Percentiles rank a stretch among this genome's conserved stretches.
Evolutionary conservation across 1,140 invertebrate genomes (phyloP).

Genomic region (Drosophila mauritiana): DNA sequence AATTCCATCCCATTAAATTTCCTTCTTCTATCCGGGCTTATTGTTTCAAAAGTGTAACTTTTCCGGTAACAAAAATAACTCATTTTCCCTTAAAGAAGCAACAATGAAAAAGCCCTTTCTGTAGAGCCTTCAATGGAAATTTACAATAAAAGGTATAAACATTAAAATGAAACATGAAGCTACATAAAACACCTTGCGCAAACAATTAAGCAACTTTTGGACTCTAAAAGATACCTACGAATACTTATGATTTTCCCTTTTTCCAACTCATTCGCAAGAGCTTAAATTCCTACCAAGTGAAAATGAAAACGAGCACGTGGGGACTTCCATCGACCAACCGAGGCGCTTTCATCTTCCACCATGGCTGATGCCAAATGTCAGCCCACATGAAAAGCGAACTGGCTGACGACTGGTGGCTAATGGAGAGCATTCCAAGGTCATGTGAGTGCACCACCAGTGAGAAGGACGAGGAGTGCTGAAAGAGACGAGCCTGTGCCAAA

Average conservation of each 20-base stretch:
- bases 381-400: conserved; percentile 28
- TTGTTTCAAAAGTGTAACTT: background rate
- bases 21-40: background rate
- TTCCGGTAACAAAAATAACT: background rate
- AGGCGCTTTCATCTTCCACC: conserved; percentile 12
- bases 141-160: background rate
- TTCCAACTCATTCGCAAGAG: too few relatives aligned
- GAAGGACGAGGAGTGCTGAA: background rate
- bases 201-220: background rate
- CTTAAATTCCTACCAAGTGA: conserved; percentile 7
- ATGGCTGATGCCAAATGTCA: conserved; percentile 39
- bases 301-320: conserved; percentile 11
- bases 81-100: background rate
- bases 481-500: background rate
- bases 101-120: background rate
- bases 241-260: too few relatives aligned
- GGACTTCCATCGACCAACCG: conserved; percentile 18
- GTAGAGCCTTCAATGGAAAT: background rate
- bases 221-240: too few relatives aligned
- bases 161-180: background rate
- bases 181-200: background rate
- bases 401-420: conserved; percentile 31
- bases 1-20: conserved; percentile 23
- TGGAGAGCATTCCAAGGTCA: conserved; percentile 58
- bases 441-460: conserved; percentile 46